These are phyloP conservation scores for Tridacna gigas DNA, from an alignment of 2,888 invertebrate species.

Conservation along the genomic window DNA sequence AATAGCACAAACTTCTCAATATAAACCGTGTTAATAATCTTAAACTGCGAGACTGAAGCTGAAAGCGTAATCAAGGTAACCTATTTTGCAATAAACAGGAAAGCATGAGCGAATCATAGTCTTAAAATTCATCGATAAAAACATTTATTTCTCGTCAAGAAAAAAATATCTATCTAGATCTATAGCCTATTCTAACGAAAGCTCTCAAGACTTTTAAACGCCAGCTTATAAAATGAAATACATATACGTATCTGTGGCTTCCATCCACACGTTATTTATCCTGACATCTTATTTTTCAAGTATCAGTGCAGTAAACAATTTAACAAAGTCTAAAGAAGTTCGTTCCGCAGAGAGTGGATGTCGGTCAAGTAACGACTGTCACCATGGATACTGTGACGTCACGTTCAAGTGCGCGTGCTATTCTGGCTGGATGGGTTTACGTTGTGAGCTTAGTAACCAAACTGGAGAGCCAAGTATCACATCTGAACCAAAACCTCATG, in stretches of 20 bases:
- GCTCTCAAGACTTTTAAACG: not conserved
- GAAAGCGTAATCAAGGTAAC: not conserved
- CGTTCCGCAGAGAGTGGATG: not conserved
- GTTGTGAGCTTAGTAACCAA: not conserved
- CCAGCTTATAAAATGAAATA: not conserved
- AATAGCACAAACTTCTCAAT: not conserved
- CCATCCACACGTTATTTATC: not conserved
- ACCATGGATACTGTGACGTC: conserved; percentile 17
- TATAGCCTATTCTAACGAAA: no score
- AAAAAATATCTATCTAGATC: no score
- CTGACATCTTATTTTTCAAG: not conserved
- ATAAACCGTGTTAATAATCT: not conserved
- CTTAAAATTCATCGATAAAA: not conserved
- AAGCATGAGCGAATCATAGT: not conserved
- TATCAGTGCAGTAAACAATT: no score
- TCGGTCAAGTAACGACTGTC: conserved; percentile 2
- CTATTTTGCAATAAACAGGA: not conserved
- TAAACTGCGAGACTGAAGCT: not conserved
- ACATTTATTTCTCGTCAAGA: not conserved
- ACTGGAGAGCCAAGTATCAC: not conserved
- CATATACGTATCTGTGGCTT: not conserved
- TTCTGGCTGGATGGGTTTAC: not conserved
- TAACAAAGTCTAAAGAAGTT: not conserved
- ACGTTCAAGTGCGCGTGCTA: not conserved
- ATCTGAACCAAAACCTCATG: not conserved